Conservation (phyloP, 2,888 invertebrate species). For the Seladonia tumulorum region DNA sequence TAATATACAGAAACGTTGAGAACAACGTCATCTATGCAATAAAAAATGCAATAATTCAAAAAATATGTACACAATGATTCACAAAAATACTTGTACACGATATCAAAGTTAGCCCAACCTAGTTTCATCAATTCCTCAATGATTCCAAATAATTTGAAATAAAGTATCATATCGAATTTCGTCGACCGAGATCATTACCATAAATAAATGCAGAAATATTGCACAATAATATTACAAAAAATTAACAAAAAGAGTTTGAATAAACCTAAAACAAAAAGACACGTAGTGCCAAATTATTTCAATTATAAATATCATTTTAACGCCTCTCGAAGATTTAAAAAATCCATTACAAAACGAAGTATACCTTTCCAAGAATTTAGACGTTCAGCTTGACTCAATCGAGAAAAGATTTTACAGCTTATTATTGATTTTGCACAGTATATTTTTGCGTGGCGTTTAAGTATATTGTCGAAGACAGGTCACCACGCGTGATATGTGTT, state of each 20-base stretch:
- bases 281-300: background rate
- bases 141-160: too few species aligned
- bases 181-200: too few species aligned
- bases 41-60: too few species aligned
- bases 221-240: background rate
- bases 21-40: too few species aligned
- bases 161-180: too few species aligned
- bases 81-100: too few species aligned
- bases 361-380: background rate
- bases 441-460: slow-evolving; percentile 6
- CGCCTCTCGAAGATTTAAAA: background rate
- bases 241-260: background rate
- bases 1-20: too few species aligned
- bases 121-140: too few species aligned
- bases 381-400: background rate
- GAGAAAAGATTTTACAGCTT: slow-evolving; percentile 4
- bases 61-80: too few species aligned
- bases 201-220: too few species aligned
- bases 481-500: slow-evolving; percentile 63
- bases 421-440: background rate
- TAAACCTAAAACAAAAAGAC: background rate
- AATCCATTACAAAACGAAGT: background rate
- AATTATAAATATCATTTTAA: background rate
- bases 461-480: slow-evolving; percentile 31
- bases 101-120: too few species aligned